Evolutionary conservation across 2,888 invertebrate genomes (phyloP).

Genomic region (Drosophila koepferae): DNA sequence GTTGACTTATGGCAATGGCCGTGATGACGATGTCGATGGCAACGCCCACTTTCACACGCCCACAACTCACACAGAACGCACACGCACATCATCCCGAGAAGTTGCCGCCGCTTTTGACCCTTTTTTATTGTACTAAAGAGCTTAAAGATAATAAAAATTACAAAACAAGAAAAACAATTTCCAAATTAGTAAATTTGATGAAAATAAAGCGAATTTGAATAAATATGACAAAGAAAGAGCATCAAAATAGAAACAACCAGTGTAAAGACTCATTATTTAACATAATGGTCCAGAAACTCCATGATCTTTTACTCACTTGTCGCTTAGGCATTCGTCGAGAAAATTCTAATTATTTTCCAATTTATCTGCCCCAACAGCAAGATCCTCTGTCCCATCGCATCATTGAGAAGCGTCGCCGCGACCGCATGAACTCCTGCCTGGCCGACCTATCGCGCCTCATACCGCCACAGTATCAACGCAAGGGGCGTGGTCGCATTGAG

Average conservation of each 20-base stretch:
- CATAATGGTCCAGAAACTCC: constrained; percentile 43
- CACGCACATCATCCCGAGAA: constrained; percentile 39
- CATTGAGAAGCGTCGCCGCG: constrained; percentile 97
- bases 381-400: constrained; percentile 99
- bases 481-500: constrained; percentile 97
- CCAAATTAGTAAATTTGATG: constrained; percentile 29
- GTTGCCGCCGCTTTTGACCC: constrained; percentile 72
- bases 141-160: constrained; percentile 5
- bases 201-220: constrained; percentile 33
- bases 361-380: constrained; percentile 87
- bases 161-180: constrained; percentile 10
- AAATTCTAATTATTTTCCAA: constrained; percentile 17
- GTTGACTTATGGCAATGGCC: constrained; percentile 25
- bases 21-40: constrained; percentile 43
- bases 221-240: constrained; percentile 24
- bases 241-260: constrained; percentile 29
- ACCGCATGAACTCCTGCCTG: constrained; percentile 98
- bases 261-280: constrained; percentile 56
- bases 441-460: constrained; percentile 97
- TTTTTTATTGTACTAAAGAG: constrained; percentile 69
- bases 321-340: background rate
- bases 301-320: constrained; percentile 48
- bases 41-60: constrained; percentile 47
- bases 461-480: constrained; percentile 96
- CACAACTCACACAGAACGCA: constrained; percentile 48